Evolutionary conservation across 2,888 invertebrate species (phyloP).

Genomic region (Penaeus monodon): DNA sequence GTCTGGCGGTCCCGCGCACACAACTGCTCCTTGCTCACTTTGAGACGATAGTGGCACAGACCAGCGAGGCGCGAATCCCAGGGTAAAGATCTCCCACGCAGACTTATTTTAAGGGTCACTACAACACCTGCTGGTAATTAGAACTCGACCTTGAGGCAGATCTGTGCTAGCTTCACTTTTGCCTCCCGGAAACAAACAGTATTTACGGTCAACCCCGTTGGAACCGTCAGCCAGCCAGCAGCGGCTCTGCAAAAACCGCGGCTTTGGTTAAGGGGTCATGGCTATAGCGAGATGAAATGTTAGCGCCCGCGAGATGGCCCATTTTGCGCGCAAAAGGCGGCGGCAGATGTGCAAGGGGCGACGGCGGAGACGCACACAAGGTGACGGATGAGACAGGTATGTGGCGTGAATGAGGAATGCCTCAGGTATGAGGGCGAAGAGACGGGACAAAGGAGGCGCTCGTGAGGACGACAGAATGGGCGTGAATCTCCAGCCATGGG

Average conservation of each 20-base stretch:
- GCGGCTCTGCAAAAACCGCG: neutral
- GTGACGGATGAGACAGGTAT: neutral
- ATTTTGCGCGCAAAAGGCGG: too few relatives aligned
- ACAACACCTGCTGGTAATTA: neutral
- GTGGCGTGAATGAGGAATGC: neutral
- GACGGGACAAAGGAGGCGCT: neutral
- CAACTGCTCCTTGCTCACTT: too few relatives aligned
- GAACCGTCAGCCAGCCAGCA: neutral
- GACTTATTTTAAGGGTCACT: conserved; percentile 22
- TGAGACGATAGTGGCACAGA: too few relatives aligned
- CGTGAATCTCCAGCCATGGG: neutral
- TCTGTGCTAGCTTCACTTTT: neutral
- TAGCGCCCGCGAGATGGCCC: too few relatives aligned
- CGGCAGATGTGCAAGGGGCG: too few relatives aligned
- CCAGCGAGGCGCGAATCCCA: neutral
- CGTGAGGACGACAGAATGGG: neutral
- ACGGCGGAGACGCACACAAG: too few relatives aligned
- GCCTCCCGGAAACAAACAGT: neutral
- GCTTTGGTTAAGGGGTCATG: too few relatives aligned
- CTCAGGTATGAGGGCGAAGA: neutral
- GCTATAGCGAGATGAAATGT: too few relatives aligned
- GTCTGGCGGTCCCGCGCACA: too few relatives aligned
- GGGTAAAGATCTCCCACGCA: neutral
- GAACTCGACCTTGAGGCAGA: neutral
- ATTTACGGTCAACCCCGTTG: too few relatives aligned